These are phyloP conservation scores for Brassicogethes aeneus DNA, from an alignment of 2,888 invertebrate species.

Conservation along the genomic window DNA sequence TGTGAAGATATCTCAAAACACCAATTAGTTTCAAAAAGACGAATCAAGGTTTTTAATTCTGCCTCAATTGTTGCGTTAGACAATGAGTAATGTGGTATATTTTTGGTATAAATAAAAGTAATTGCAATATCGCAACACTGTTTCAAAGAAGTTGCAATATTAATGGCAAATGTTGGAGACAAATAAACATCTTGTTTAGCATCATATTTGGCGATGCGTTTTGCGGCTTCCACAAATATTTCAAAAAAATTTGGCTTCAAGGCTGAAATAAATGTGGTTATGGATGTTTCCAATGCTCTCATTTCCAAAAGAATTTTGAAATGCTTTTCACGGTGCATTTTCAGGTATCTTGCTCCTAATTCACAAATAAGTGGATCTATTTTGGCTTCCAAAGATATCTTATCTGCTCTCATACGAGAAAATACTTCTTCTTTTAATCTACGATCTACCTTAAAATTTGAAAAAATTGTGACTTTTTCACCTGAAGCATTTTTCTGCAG, in stretches of 20 bases:
- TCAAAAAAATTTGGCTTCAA: conserved; percentile 12
- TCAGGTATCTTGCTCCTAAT: conserved; percentile 15
- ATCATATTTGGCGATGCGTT: conserved; percentile 6
- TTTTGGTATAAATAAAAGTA: conserved; percentile 3
- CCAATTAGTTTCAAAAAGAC: conserved; percentile 13
- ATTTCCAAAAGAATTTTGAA: conserved; percentile 13
- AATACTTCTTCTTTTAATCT: conserved; percentile 9
- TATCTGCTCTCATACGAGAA: conserved; percentile 13
- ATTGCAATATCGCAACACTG: conserved; percentile 11
- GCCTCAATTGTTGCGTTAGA: conserved; percentile 11
- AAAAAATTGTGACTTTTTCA: conserved; percentile 4
- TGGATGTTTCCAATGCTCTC: conserved; percentile 6
- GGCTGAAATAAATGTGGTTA: conserved; percentile 9
- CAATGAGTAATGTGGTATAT: conserved; percentile 2
- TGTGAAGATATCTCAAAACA: conserved; percentile 13
- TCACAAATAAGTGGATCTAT: conserved; percentile 15
- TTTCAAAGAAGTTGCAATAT: conserved; percentile 9
- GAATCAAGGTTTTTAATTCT: conserved; percentile 13
- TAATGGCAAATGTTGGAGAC: conserved; percentile 8
- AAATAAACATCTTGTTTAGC: conserved; percentile 2
- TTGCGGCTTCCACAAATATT: conserved; percentile 4
- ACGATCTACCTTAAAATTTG: conserved; percentile 6
- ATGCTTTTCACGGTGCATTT: conserved; percentile 15
- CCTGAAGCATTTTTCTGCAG: conserved; percentile 4
- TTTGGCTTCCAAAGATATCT: conserved; percentile 14